Conservation (phyloP, 2,888 invertebrate genomes). For the Exocentrus adspersus region DNA sequence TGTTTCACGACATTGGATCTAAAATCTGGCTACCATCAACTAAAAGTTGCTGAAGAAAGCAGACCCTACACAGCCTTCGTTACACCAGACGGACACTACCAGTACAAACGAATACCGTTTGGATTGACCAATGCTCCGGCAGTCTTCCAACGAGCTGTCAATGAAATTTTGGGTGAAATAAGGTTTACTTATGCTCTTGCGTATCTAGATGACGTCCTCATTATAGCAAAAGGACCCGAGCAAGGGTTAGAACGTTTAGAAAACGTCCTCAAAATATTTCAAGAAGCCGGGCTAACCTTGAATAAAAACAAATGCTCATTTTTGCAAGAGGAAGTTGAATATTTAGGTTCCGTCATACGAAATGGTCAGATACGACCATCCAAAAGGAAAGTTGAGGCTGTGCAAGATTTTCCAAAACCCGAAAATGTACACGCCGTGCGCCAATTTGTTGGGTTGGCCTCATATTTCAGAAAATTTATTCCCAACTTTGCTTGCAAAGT, state of each 20-base stretch:
- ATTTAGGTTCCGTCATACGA: conserved; percentile 12
- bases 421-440: conserved; percentile 17
- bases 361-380: conserved; percentile 10
- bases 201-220: conserved; percentile 15
- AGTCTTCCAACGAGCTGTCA: conserved; percentile 20
- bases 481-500: conserved; percentile 1
- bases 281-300: conserved; percentile 9
- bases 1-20: conserved; percentile 1
- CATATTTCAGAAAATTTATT: conserved; percentile 19
- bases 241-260: conserved; percentile 18
- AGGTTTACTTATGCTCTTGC: conserved; percentile 11
- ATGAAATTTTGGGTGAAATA: conserved; percentile 10
- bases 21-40: conserved; percentile 2
- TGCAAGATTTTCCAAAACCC: conserved; percentile 5
- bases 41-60: conserved; percentile 11
- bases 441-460: conserved; percentile 12
- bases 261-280: conserved; percentile 8
- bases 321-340: conserved; percentile 15
- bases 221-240: not conserved
- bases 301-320: conserved; percentile 24
- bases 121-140: conserved; percentile 21
- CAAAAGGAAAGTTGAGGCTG: conserved; percentile 2
- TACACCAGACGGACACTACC: conserved; percentile 21
- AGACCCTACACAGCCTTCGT: conserved; percentile 8
- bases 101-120: conserved; percentile 19